Conservation (phyloP, 1,140 invertebrate species). For the Agraylea sexmaculata region DNA sequence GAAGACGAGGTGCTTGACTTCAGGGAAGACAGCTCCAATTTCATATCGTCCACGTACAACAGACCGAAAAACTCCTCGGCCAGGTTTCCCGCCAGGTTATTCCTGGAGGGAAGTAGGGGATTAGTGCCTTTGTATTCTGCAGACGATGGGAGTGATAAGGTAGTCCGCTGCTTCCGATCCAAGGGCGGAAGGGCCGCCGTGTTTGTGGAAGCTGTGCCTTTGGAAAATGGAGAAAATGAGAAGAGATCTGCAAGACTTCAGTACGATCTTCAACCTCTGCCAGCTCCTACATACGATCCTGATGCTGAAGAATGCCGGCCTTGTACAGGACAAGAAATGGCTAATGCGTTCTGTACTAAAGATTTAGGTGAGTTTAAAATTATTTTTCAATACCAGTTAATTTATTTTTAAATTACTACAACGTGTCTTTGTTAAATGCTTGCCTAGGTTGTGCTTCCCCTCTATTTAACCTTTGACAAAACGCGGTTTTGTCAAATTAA, state of each 20-base stretch:
- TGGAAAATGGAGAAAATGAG: constrained; percentile 29
- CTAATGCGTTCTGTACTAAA: constrained; percentile 66
- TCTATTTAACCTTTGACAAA: too few species aligned
- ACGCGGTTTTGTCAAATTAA: too few species aligned
- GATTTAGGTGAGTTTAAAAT: constrained; percentile 54
- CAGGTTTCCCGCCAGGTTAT: constrained; percentile 48
- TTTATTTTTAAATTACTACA: too few species aligned
- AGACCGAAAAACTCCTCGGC: constrained; percentile 1
- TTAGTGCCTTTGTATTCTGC: constrained; percentile 51
- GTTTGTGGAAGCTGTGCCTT: constrained; percentile 49
- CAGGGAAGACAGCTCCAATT: constrained; percentile 11
- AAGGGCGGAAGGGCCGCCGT: constrained; percentile 54
- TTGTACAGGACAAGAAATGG: constrained; percentile 59
- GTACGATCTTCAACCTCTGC: constrained; percentile 53
- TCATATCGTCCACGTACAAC: constrained; percentile 2
- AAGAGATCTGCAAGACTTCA: constrained; percentile 46
- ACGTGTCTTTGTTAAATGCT: too few species aligned
- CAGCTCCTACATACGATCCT: constrained; percentile 39
- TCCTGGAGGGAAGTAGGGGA: constrained; percentile 53
- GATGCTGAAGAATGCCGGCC: constrained; percentile 62
- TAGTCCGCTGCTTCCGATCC: constrained; percentile 55
- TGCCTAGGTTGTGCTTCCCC: too few species aligned
- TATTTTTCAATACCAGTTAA: too few species aligned
- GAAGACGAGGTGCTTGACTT: constrained; percentile 20
- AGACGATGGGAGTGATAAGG: constrained; percentile 45